Evolutionary conservation across 30 jellyfish, hydroid and myxozoan species (phyloP).

Genomic region (Nemopilema nomurai): DNA sequence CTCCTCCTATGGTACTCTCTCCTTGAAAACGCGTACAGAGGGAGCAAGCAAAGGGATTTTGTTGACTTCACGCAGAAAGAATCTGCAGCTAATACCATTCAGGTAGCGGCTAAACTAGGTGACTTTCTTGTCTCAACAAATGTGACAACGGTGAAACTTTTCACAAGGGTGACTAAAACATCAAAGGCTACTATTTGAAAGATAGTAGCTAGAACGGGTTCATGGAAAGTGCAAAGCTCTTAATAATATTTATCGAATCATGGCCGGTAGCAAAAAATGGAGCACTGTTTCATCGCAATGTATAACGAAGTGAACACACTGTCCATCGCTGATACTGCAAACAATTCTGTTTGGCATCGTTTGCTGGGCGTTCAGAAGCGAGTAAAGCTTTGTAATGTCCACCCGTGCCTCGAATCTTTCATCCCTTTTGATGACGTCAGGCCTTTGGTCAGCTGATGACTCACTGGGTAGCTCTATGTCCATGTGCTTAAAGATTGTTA

Average conservation of each 20-base stretch:
- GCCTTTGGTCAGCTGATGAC: constrained; percentile 41
- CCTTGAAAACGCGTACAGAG: no score
- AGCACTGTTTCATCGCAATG: constrained; percentile 68
- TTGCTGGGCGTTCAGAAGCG: constrained; percentile 90
- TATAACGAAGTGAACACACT: constrained; percentile 67
- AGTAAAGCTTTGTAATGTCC: constrained; percentile 71
- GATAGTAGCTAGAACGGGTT: not conserved
- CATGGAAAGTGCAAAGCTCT: not conserved
- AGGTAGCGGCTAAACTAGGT: no score
- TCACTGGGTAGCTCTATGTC: constrained; percentile 33
- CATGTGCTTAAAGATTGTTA: constrained; percentile 78
- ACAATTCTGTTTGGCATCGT: constrained; percentile 37
- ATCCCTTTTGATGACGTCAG: constrained; percentile 34
- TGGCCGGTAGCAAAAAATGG: constrained; percentile 76
- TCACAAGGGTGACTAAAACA: not conserved
- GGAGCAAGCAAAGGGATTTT: no score
- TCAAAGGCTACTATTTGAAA: no score
- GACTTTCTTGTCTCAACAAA: no score
- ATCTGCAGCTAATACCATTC: no score
- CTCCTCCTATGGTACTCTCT: no score
- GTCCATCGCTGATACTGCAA: constrained; percentile 81
- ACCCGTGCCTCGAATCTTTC: constrained; percentile 81
- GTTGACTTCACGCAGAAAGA: no score
- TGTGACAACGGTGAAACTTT: constrained; percentile 3
- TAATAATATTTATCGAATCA: not conserved